These are phyloP conservation scores for Pituophis catenifer DNA, from an alignment of 2,113 vertebrate genomes.

Conservation along the genomic window DNA sequence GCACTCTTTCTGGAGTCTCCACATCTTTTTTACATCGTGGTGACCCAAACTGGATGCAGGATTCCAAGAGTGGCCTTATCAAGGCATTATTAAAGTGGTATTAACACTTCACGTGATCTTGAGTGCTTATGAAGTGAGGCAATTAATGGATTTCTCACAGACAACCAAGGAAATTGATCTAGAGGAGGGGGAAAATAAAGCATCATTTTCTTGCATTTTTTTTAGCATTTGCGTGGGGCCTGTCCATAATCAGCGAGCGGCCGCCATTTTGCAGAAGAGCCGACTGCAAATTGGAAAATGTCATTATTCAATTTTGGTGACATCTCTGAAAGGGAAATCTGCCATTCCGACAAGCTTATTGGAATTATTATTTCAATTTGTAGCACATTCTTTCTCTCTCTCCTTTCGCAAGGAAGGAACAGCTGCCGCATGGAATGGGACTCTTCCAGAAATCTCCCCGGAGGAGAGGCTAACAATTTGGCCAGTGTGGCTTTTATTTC, in stretches of 20 bases:
- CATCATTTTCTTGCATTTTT: not conserved
- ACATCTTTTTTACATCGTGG: no score
- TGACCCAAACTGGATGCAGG: no score
- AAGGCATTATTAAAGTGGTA: no score
- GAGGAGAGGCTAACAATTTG: conserved; percentile 6
- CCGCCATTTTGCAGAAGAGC: conserved; percentile 4
- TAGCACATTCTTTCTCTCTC: not conserved
- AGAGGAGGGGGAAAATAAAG: not conserved
- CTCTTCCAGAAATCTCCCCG: not conserved
- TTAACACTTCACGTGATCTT: no score
- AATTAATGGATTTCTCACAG: not conserved
- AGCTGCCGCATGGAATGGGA: not conserved
- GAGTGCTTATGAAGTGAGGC: no score
- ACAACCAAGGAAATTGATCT: not conserved
- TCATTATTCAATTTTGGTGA: not conserved
- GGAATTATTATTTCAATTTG: not conserved
- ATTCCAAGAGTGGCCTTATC: no score
- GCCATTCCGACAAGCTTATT: not conserved
- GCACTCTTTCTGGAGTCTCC: no score
- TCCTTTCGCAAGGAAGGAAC: not conserved
- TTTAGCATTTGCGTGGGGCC: not conserved
- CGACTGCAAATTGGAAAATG: conserved; percentile 17
- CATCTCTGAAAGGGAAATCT: not conserved
- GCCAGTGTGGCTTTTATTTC: not conserved
- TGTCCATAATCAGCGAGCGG: not conserved